These are phyloP conservation scores for Synanthedon myopaeformis DNA, from an alignment of 2,888 invertebrate species.

Conservation along the genomic window DNA sequence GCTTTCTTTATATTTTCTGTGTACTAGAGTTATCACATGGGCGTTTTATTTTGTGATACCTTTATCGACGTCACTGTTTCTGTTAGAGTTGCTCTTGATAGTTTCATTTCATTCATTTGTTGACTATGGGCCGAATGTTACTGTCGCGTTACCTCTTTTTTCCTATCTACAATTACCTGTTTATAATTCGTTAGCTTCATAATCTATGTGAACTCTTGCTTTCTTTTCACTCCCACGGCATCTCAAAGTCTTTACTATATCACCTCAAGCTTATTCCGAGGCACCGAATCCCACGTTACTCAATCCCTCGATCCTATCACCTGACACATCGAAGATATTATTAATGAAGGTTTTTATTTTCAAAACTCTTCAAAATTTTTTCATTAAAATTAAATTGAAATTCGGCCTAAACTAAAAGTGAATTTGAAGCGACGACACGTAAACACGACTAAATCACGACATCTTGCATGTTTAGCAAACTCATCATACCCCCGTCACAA, in stretches of 20 bases:
- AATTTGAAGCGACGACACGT: slow-evolving; percentile 38
- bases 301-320: slow-evolving; percentile 29
- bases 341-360: slow-evolving; percentile 6
- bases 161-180: slow-evolving; percentile 15
- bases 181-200: slow-evolving; percentile 43
- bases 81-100: slow-evolving; percentile 67
- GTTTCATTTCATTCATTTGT: slow-evolving; percentile 66
- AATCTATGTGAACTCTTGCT: slow-evolving; percentile 48
- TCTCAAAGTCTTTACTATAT: slow-evolving; percentile 42
- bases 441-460: slow-evolving; percentile 48
- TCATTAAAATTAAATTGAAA: slow-evolving; percentile 21
- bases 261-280: slow-evolving; percentile 57
- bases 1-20: slow-evolving; percentile 51
- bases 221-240: slow-evolving; percentile 51
- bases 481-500: slow-evolving; percentile 64
- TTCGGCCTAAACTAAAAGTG: slow-evolving; percentile 45
- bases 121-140: slow-evolving; percentile 49
- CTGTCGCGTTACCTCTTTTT: slow-evolving; percentile 56
- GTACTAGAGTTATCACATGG: slow-evolving; percentile 49
- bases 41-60: slow-evolving; percentile 71
- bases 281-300: slow-evolving; percentile 37
- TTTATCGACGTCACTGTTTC: slow-evolving; percentile 67
- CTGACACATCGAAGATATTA: slow-evolving; percentile 35
- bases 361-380: not conserved
- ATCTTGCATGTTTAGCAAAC: slow-evolving; percentile 64